These are phyloP conservation scores for Thymelicus acteon DNA, from an alignment of 2,888 invertebrate genomes.

Conservation along the genomic window DNA sequence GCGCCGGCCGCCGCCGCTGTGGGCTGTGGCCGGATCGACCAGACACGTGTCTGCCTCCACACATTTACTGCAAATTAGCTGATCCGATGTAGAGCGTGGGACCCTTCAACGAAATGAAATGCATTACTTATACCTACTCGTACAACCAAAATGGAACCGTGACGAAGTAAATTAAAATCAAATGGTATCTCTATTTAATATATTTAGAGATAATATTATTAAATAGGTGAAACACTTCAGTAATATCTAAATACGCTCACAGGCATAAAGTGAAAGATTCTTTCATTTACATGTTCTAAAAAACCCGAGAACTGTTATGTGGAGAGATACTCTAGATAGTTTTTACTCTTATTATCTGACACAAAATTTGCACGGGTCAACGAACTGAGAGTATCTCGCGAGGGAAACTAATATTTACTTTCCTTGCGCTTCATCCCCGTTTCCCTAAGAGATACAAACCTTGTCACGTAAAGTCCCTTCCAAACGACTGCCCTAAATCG, in stretches of 20 bases:
- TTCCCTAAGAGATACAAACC: constrained; percentile 68
- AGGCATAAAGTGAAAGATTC: constrained; percentile 41
- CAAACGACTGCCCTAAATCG: constrained; percentile 63
- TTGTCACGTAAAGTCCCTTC: constrained; percentile 71
- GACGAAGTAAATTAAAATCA: neutral
- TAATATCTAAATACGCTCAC: constrained; percentile 3
- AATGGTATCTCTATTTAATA: neutral
- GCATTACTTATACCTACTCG: neutral
- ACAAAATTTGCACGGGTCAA: constrained; percentile 76
- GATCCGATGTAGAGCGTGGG: constrained; percentile 49
- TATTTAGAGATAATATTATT: neutral
- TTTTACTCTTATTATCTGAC: constrained; percentile 56
- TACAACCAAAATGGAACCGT: neutral
- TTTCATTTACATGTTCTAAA: constrained; percentile 46
- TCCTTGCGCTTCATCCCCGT: constrained; percentile 61
- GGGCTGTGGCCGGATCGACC: constrained; percentile 28
- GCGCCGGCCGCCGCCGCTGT: constrained; percentile 28
- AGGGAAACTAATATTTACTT: constrained; percentile 78
- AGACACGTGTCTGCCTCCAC: constrained; percentile 36
- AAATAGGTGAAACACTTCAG: neutral
- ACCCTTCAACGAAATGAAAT: constrained; percentile 35
- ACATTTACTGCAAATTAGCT: constrained; percentile 40
- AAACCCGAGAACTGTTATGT: constrained; percentile 53
- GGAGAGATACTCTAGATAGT: constrained; percentile 56
- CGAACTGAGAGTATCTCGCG: constrained; percentile 71